These are phyloP conservation scores for Motacilla tschutschensis DNA, from an alignment of 2,113 vertebrate species.

Conservation along the genomic window DNA sequence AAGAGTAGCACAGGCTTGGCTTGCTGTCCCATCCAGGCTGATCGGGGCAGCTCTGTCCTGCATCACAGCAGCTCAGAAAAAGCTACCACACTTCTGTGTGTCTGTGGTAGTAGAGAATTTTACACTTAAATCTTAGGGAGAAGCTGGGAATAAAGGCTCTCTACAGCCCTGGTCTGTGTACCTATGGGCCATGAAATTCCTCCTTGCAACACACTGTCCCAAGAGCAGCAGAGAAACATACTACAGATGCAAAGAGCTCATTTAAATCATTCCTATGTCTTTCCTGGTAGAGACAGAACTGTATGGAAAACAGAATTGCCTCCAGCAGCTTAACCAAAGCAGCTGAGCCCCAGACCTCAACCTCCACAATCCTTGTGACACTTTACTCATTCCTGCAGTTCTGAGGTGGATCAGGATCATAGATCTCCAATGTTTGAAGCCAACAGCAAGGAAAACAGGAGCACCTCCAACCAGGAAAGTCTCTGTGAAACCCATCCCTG, in stretches of 20 bases:
- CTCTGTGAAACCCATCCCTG: not conserved
- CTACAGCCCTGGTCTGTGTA: not conserved
- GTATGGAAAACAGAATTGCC: not conserved
- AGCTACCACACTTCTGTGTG: fast-evolving
- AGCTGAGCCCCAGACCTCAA: not conserved
- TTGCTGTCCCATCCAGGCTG: not conserved
- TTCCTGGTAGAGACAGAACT: not conserved
- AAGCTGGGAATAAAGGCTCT: not conserved
- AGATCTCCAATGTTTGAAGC: not conserved
- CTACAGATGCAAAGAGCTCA: not conserved
- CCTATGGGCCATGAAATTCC: slow-evolving; percentile 7
- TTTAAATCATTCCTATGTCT: not conserved
- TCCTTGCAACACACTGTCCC: not conserved
- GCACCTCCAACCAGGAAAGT: not conserved
- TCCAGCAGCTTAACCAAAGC: not conserved
- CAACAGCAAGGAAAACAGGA: not conserved
- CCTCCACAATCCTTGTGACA: not conserved
- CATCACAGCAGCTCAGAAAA: not conserved
- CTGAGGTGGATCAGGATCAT: not conserved
- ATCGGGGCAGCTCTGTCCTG: not conserved
- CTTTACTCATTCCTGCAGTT: not conserved
- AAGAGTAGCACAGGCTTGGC: not conserved
- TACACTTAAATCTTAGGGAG: not conserved
- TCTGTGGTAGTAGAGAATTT: not conserved
- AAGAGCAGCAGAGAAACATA: not conserved